Evolutionary conservation across 2,888 invertebrate genomes (phyloP).

Genomic region (Macaria notata): DNA sequence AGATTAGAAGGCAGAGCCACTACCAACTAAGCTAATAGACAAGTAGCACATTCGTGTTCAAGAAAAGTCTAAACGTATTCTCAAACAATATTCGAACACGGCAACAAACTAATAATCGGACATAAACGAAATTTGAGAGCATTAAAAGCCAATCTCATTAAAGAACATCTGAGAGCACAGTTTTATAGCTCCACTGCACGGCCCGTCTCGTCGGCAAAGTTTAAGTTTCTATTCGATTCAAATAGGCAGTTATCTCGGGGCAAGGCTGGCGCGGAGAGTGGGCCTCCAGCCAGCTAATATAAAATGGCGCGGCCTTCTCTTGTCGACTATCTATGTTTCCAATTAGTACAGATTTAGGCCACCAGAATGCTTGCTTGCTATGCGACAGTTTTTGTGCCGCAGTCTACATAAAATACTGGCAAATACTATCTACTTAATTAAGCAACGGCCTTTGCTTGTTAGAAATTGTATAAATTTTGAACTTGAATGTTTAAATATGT

Average conservation of each 20-base stretch:
- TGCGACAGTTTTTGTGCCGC: background rate
- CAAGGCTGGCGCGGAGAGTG: conserved; percentile 6
- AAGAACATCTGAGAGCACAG: background rate
- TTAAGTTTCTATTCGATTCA: conserved; percentile 15
- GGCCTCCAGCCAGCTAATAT: conserved; percentile 12
- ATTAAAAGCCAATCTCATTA: conserved; percentile 7
- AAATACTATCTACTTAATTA: too few species aligned
- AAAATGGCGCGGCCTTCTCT: conserved; percentile 20
- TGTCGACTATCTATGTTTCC: conserved; percentile 12
- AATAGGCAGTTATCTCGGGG: conserved; percentile 2
- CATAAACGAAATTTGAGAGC: background rate
- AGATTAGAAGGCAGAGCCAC: too few species aligned
- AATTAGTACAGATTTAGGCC: conserved; percentile 21
- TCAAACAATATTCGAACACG: too few species aligned
- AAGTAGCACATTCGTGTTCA: too few species aligned
- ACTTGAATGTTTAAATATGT: too few species aligned
- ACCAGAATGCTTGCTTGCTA: background rate
- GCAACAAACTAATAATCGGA: too few species aligned
- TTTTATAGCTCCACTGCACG: conserved; percentile 1
- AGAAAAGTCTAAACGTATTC: too few species aligned
- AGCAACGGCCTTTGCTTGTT: too few species aligned
- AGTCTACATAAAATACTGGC: background rate
- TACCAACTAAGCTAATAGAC: too few species aligned
- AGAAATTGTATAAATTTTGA: too few species aligned
- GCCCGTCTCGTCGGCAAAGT: conserved; percentile 8